Conservation (phyloP, 2,113 vertebrate genomes). For the Circaetus gallicus region DNA sequence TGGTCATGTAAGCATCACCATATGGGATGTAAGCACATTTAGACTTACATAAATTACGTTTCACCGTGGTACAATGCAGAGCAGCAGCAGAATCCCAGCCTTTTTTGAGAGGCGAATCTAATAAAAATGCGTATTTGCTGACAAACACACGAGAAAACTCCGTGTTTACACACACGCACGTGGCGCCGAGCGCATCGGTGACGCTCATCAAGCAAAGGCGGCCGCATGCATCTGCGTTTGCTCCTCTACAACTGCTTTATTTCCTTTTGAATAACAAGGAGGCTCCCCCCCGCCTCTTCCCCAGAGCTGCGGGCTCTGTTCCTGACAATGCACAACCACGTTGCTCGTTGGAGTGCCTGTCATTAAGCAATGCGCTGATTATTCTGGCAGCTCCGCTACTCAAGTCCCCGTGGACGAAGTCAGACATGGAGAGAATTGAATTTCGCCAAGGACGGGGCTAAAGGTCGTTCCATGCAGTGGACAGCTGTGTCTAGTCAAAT, state of each 20-base stretch:
- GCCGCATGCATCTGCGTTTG: background rate
- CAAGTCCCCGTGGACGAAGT: slow-evolving; percentile 61
- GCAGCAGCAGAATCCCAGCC: background rate
- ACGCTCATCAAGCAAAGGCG: background rate
- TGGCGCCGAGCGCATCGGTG: rapidly evolving
- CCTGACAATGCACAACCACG: slow-evolving; percentile 52
- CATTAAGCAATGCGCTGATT: slow-evolving; percentile 73
- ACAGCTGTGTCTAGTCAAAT: slow-evolving; percentile 75
- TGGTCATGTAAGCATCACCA: background rate
- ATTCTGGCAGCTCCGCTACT: slow-evolving; percentile 65
- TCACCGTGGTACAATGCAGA: background rate
- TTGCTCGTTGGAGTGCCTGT: slow-evolving; percentile 49
- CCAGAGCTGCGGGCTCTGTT: background rate
- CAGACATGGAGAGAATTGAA: slow-evolving; percentile 75
- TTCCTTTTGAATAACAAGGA: slow-evolving; percentile 10
- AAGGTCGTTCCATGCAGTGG: slow-evolving; percentile 69
- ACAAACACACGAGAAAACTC: background rate
- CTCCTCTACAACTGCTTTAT: background rate
- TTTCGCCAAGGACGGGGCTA: slow-evolving; percentile 70
- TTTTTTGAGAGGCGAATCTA: background rate
- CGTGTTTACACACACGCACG: rapidly evolving
- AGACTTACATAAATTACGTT: background rate
- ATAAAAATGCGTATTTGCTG: background rate
- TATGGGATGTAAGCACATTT: background rate
- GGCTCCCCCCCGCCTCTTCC: background rate